Base-by-base conservation (phyloP, 1,140 invertebrate genomes). In the Euglossa dilemma region DNA sequence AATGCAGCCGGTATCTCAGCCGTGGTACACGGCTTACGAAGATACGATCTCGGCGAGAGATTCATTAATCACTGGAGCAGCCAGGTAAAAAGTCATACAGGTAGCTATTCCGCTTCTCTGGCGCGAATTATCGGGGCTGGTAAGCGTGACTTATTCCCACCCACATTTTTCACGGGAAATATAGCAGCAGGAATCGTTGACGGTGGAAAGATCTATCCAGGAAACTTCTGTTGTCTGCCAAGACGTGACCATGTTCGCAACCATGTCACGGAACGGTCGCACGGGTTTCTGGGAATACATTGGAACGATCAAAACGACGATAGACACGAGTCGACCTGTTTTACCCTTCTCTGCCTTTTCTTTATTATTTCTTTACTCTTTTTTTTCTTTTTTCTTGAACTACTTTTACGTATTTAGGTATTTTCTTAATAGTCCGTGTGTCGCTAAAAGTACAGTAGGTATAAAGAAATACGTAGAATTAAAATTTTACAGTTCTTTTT, bases 181-280 rank as follows among this genome's bases (percentile, higher is more conserved):
- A 25, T 54, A 64, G 25, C 76, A 52, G 57, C 59, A 84, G 72
- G 56, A 63, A 76, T 83, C 25, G 73, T 57, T 69, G 61, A 57
- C 25, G 63, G 23, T 63, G 52, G 66, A 25, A 45, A 73, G 25
- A 63, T 50, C 36, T 59, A 50, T 59, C 16, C 56, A 61, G 20
- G 52, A 54, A 80, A 18, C 7, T 18, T 50, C 36, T 56, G 57
- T 79, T 47, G 64, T 73, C 50, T 64, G 43, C 54, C 36, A 70
- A 78, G 54, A 72, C 57, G 59, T 64, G 43, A 79, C 25, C 36
- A 64, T 74, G 14, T 73, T 59, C 56, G 1, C 54, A 63, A 78
- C 28, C 16, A 7, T 70, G 47, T 45, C 16, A 52, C 66, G 47
- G 56, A 61, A 83, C 45, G 50, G 61, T 82, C 73, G 28, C 43